These are phyloP conservation scores for Diorhabda sublineata DNA, from an alignment of 1,140 invertebrate species.

Conservation along the genomic window DNA sequence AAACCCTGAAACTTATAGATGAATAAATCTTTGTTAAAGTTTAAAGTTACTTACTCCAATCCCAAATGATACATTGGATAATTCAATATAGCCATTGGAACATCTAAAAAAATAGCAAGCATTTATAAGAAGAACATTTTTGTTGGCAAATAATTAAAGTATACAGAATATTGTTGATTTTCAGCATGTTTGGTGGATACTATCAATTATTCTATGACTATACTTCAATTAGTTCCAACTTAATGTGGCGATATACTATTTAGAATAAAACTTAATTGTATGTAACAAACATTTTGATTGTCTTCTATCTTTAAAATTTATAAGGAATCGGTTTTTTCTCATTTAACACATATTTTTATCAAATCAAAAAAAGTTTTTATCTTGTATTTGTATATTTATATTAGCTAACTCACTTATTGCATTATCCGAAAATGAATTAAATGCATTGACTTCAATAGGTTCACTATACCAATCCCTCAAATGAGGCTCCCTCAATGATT, in stretches of 20 bases:
- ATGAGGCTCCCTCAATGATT: conserved; percentile 40
- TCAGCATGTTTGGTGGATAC: too few species aligned
- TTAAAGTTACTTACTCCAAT: conserved; percentile 48
- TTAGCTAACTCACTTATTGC: conserved; percentile 62
- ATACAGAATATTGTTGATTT: too few species aligned
- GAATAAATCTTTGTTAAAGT: background rate
- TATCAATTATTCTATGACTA: too few species aligned
- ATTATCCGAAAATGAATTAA: conserved; percentile 67
- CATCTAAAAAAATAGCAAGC: conserved; percentile 50
- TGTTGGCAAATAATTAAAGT: too few species aligned
- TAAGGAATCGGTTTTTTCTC: too few species aligned
- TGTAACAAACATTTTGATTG: too few species aligned
- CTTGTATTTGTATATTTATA: background rate
- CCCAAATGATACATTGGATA: conserved; percentile 68
- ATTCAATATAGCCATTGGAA: conserved; percentile 70
- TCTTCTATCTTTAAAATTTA: too few species aligned
- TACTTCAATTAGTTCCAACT: too few species aligned
- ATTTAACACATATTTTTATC: too few species aligned
- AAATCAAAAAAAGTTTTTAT: background rate
- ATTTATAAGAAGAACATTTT: too few species aligned
- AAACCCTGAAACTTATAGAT: conserved; percentile 51
- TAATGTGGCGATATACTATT: too few species aligned
- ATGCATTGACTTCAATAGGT: conserved; percentile 71
- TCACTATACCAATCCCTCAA: conserved; percentile 59
- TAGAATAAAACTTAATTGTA: too few species aligned